A percentile compares a stretch with the other conserved stretches of the same genome.
These are phyloP conservation scores for Dryas iulia DNA, from an alignment of 1,140 invertebrate genomes.

Conservation along the genomic window DNA sequence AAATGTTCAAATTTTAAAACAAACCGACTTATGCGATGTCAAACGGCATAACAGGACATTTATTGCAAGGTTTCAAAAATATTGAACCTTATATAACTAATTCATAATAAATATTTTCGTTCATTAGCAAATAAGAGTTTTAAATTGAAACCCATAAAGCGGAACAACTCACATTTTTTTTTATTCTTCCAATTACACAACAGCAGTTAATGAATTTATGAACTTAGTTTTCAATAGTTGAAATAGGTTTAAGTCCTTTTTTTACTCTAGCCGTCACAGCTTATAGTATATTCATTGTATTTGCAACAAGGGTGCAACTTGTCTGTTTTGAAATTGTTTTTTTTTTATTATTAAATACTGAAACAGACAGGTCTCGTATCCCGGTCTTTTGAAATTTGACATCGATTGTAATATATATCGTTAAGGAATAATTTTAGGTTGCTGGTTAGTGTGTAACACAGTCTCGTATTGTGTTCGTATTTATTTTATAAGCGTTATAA, in stretches of 20 bases:
- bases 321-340: neutral
- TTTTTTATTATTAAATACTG: too few relatives aligned
- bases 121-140: conserved; percentile 35
- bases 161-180: neutral
- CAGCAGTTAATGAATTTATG: neutral
- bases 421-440: neutral
- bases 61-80: neutral
- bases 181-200: neutral
- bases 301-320: neutral
- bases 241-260: too few relatives aligned
- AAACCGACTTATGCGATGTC: neutral
- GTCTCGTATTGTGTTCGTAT: neutral
- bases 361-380: too few relatives aligned
- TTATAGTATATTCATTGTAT: too few relatives aligned
- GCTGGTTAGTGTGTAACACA: neutral
- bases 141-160: conserved; percentile 25
- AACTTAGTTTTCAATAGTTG: neutral
- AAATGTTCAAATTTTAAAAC: neutral
- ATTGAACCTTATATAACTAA: neutral
- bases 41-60: neutral
- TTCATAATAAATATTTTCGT: conserved; percentile 8
- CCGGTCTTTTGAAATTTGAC: too few relatives aligned
- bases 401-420: neutral
- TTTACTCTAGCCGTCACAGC: too few relatives aligned
- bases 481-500: neutral